Evolutionary conservation across 2,888 invertebrate genomes (phyloP).

Genomic region (Siphonodentalium dalli): DNA sequence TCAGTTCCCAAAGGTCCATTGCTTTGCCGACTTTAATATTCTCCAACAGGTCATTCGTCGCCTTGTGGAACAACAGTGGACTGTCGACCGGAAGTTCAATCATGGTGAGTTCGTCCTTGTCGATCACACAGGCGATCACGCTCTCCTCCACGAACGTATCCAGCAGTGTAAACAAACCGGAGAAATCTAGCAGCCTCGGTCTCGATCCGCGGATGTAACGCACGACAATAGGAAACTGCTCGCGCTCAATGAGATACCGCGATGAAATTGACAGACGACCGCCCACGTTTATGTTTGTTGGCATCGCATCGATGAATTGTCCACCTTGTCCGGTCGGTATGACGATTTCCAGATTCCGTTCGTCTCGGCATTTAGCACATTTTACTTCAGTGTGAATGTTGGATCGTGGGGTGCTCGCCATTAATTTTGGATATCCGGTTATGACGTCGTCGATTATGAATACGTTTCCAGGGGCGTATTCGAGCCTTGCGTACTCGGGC

Average conservation of each 20-base stretch:
- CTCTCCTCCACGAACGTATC: conserved; percentile 50
- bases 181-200: conserved; percentile 43
- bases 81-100: conserved; percentile 46
- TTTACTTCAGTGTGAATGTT: conserved; percentile 29
- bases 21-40: conserved; percentile 41
- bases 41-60: conserved; percentile 42
- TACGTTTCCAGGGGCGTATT: conserved; percentile 46
- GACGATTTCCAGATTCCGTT: conserved; percentile 38
- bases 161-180: conserved; percentile 44
- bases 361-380: conserved; percentile 45
- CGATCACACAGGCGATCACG: conserved; percentile 42
- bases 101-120: conserved; percentile 38
- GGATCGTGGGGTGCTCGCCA: conserved; percentile 29
- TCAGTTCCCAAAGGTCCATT: conserved; percentile 34
- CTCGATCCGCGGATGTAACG: conserved; percentile 44
- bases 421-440: conserved; percentile 31
- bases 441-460: conserved; percentile 40
- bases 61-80: conserved; percentile 44
- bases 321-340: conserved; percentile 39
- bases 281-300: conserved; percentile 31
- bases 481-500: conserved; percentile 36
- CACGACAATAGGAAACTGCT: conserved; percentile 48
- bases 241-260: conserved; percentile 37
- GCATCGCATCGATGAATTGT: conserved; percentile 46
- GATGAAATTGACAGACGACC: conserved; percentile 40